phyloP scores from a whole-genome alignment of 1,140 invertebrate genomes.

The Lordiphosa clarofinis region DNA sequence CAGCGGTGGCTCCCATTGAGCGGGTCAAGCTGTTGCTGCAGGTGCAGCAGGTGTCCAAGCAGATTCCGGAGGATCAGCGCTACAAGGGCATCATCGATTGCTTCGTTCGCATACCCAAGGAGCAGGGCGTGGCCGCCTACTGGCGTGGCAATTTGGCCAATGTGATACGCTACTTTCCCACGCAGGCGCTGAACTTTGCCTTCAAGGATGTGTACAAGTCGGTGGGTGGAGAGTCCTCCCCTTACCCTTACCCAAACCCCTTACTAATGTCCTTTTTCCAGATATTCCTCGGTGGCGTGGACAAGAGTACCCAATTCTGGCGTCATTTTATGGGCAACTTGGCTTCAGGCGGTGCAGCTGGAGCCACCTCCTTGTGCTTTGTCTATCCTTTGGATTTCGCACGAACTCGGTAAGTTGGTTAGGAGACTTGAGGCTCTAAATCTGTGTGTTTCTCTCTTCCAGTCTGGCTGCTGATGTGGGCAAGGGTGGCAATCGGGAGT shows the following conservation, averaged over 20 bases:
- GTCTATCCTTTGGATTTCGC: constrained; percentile 98
- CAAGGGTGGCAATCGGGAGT: constrained; percentile 91
- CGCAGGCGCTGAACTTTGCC: constrained; percentile 97
- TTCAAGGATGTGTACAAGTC: constrained; percentile 95
- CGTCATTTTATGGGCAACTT: constrained; percentile 93
- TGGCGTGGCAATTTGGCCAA: constrained; percentile 98
- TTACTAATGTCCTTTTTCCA: constrained; percentile 16
- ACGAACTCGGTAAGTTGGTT: constrained; percentile 87
- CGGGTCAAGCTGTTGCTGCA: constrained; percentile 95
- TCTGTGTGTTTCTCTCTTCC: not conserved
- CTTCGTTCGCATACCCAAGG: constrained; percentile 86
- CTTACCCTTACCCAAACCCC: no score
- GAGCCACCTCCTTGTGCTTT: constrained; percentile 95
- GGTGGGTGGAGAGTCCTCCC: no score
- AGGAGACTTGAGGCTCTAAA: no score
- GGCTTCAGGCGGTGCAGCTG: constrained; percentile 95
- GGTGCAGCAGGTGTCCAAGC: constrained; percentile 90
- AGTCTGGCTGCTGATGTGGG: constrained; percentile 92
- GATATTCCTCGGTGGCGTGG: constrained; percentile 90
- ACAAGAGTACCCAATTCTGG: constrained; percentile 93
- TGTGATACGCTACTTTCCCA: constrained; percentile 95
- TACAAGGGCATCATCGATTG: constrained; percentile 86
- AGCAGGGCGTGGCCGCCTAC: constrained; percentile 90
- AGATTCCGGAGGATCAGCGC: constrained; percentile 87
- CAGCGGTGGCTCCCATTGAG: constrained; percentile 94